A percentile compares a stretch with the other conserved stretches of the same genome.
Evolutionary conservation across 2,113 vertebrate genomes (phyloP).

Genomic region (Xenotilapia longispinis): DNA sequence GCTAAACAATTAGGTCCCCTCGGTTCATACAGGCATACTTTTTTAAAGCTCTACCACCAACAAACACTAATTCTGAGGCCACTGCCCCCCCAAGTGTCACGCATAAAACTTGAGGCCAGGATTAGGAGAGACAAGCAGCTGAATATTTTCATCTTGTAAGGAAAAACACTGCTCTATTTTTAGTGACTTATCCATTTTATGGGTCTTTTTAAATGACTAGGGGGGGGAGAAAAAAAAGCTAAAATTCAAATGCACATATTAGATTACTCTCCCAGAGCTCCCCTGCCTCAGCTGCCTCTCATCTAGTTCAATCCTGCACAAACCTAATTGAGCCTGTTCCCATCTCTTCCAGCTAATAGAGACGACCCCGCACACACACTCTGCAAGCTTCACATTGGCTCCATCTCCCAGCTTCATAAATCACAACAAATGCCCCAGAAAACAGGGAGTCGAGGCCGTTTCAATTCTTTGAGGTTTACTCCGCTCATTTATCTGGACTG

Average conservation of each 20-base stretch:
- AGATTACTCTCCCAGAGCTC: neutral
- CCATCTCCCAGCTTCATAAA: neutral
- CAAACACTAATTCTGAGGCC: neutral
- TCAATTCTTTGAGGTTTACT: neutral
- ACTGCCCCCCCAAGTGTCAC: neutral
- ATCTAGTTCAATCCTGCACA: neutral
- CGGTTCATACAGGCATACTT: neutral
- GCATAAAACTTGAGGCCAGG: neutral
- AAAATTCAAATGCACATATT: neutral
- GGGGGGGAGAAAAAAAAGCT: neutral
- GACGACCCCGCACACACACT: neutral
- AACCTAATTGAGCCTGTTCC: neutral
- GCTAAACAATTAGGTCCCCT: neutral
- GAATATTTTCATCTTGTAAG: neutral
- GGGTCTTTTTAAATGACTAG: neutral
- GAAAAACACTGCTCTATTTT: neutral
- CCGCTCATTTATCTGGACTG: neutral
- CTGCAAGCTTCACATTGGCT: neutral
- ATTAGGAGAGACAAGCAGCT: neutral
- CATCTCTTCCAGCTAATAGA: neutral
- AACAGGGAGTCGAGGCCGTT: neutral
- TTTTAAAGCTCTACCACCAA: neutral
- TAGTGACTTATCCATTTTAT: neutral
- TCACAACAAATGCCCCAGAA: neutral
- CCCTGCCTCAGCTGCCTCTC: neutral